Conservation (phyloP, 2,888 invertebrate genomes). For the Orthonychiurus folsomi region DNA sequence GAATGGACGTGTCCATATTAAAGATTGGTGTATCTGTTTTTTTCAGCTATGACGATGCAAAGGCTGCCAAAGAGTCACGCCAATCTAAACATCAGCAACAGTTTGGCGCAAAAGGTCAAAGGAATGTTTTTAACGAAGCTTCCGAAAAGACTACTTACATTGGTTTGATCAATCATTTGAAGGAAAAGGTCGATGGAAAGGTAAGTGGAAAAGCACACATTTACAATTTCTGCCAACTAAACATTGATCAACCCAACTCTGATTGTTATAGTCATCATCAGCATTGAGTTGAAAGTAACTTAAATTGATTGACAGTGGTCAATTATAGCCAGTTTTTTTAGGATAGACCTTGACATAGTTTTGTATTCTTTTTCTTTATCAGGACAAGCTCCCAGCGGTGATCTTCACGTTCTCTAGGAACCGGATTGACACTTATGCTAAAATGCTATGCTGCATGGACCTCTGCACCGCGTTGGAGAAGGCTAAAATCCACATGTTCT, state of each 20-base stretch:
- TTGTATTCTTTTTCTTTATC: slow-evolving; percentile 9
- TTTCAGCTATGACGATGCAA: slow-evolving; percentile 31
- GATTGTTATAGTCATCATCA: too few relatives aligned
- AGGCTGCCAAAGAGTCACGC: slow-evolving; percentile 31
- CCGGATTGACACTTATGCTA: slow-evolving; percentile 64
- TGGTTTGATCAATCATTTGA: slow-evolving; percentile 72
- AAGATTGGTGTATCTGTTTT: neutral
- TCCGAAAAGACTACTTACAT: slow-evolving; percentile 76
- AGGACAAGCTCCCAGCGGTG: slow-evolving; percentile 83
- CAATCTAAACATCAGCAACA: slow-evolving; percentile 31
- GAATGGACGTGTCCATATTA: neutral
- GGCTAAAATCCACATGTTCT: slow-evolving; percentile 71
- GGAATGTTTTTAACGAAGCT: slow-evolving; percentile 44
- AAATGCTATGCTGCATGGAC: slow-evolving; percentile 53
- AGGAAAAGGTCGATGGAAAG: slow-evolving; percentile 46
- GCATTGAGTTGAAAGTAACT: too few relatives aligned
- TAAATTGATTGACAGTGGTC: too few relatives aligned
- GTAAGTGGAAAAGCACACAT: neutral
- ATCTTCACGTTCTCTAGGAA: slow-evolving; percentile 85
- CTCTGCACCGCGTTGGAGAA: slow-evolving; percentile 79
- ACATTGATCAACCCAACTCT: too few relatives aligned
- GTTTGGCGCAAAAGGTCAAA: slow-evolving; percentile 30
- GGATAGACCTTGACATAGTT: too few relatives aligned
- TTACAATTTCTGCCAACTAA: too few relatives aligned
- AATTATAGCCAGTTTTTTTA: too few relatives aligned